Percentiles rank a stretch among this genome's conserved stretches.
phyloP scores from a whole-genome alignment of 2,113 vertebrate species.

The Cyanoderma ruficeps region DNA sequence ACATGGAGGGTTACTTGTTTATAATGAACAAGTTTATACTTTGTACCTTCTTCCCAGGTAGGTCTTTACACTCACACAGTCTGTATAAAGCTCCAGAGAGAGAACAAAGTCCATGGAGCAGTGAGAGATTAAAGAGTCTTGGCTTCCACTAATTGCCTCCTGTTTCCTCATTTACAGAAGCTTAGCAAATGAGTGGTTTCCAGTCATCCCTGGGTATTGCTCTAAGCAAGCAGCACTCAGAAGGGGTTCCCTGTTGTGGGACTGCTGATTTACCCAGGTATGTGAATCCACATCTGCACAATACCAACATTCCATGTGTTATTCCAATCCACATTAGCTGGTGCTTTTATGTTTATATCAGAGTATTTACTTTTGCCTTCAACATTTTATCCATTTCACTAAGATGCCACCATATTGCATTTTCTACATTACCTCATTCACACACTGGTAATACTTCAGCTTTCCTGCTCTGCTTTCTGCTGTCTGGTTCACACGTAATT shows the following conservation, averaged over 20 bases:
- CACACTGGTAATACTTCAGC: neutral
- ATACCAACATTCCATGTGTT: neutral
- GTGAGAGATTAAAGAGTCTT: neutral
- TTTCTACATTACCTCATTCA: neutral
- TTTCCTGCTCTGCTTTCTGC: neutral
- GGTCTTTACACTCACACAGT: neutral
- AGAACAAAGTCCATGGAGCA: slow-evolving; percentile 14
- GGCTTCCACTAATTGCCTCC: neutral
- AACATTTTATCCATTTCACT: neutral
- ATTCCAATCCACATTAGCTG: neutral
- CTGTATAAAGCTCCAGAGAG: neutral
- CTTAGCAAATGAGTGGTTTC: neutral
- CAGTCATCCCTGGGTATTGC: neutral
- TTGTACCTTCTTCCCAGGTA: neutral
- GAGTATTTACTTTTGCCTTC: neutral
- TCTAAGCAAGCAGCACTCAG: neutral
- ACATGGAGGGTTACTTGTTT: no score
- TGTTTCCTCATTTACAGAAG: neutral
- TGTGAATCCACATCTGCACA: neutral
- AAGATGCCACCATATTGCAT: neutral
- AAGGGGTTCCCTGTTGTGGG: neutral
- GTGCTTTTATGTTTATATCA: neutral
- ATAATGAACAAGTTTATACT: no score
- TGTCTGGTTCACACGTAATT: neutral
- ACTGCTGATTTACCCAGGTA: neutral